Evolutionary conservation across 2,888 invertebrate species (phyloP).

Genomic region (Hyles lineata): DNA sequence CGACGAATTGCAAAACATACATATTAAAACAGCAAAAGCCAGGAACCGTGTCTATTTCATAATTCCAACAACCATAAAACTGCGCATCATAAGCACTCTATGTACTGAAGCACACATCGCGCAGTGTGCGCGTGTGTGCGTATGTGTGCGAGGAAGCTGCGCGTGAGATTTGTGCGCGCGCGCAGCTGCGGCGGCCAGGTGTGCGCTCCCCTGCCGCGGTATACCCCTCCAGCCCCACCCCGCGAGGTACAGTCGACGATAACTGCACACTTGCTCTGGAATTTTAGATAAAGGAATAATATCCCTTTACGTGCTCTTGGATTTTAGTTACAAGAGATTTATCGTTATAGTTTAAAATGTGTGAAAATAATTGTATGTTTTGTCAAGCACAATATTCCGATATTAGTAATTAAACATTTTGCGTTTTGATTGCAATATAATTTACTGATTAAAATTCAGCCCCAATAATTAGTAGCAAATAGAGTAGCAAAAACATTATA

Average conservation of each 20-base stretch:
- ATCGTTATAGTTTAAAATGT: no score
- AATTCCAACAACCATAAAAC: slow-evolving; percentile 27
- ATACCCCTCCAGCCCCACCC: slow-evolving; percentile 60
- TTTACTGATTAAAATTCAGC: no score
- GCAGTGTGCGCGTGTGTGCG: slow-evolving; percentile 5
- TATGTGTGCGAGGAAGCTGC: slow-evolving; percentile 77
- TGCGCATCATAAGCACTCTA: slow-evolving; percentile 35
- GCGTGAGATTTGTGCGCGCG: slow-evolving; percentile 81
- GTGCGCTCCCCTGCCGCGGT: slow-evolving; percentile 68
- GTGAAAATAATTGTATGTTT: no score
- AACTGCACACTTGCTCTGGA: slow-evolving; percentile 55
- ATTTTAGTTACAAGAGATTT: no score
- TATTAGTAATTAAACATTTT: no score
- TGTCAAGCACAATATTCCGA: no score
- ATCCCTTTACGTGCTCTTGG: slow-evolving; percentile 41
- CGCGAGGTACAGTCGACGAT: slow-evolving; percentile 33
- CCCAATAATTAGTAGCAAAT: no score
- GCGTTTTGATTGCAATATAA: no score
- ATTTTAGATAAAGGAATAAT: slow-evolving; percentile 34
- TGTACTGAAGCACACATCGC: slow-evolving; percentile 30
- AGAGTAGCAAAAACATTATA: no score
- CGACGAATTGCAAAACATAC: slow-evolving; percentile 11
- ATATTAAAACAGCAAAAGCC: slow-evolving; percentile 8
- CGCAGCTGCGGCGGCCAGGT: slow-evolving; percentile 83
- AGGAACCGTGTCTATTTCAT: slow-evolving; percentile 26